Evolutionary conservation across 2,113 vertebrate genomes (phyloP).

Genomic region (Vombatus ursinus): DNA sequence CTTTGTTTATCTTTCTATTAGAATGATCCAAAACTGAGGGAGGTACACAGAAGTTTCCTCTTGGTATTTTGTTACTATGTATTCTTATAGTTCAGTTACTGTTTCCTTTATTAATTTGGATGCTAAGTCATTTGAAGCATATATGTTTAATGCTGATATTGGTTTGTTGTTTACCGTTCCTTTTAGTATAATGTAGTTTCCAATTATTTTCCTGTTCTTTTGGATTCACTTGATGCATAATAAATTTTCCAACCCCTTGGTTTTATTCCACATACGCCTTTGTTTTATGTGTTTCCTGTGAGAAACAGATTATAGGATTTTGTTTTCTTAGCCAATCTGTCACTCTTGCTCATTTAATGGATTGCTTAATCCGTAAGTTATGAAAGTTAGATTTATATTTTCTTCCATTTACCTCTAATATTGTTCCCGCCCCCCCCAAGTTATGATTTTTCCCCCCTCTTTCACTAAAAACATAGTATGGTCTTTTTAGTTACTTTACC

Average conservation of each 20-base stretch:
- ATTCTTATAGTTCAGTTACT: neutral
- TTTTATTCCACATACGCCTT: neutral
- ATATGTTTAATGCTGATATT: neutral
- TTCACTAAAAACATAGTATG: neutral
- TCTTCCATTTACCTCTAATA: neutral
- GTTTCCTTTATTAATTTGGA: neutral
- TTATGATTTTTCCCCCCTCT: neutral
- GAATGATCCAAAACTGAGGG: neutral
- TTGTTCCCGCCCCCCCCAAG: neutral
- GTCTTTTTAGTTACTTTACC: neutral
- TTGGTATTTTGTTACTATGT: neutral
- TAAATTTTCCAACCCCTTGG: neutral
- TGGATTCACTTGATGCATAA: neutral
- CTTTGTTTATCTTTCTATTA: neutral
- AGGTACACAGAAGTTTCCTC: neutral
- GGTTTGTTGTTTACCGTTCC: neutral
- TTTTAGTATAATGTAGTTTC: neutral
- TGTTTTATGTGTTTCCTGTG: neutral
- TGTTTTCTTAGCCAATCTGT: neutral
- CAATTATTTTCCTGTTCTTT: neutral
- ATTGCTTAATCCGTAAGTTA: neutral
- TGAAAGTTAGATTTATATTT: neutral
- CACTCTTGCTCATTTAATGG: neutral
- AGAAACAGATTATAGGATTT: neutral
- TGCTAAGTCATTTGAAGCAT: neutral